Evolutionary conservation across 2,888 invertebrate species (phyloP).

Genomic region (Theodoxus fluviatilis): DNA sequence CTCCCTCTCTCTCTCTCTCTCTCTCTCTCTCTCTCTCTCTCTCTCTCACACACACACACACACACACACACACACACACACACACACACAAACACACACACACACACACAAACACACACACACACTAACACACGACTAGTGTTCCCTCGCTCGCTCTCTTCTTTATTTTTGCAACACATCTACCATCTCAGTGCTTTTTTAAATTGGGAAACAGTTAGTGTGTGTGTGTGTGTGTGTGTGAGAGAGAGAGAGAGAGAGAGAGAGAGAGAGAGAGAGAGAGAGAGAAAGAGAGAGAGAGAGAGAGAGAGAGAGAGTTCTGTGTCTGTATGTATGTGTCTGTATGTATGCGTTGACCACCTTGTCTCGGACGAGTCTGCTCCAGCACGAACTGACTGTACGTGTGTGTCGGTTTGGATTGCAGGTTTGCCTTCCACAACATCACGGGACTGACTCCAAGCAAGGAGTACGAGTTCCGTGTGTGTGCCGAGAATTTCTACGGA

Average conservation of each 20-base stretch:
- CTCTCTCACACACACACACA: too few species aligned
- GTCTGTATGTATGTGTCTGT: neutral
- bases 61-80: too few species aligned
- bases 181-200: too few species aligned
- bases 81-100: too few species aligned
- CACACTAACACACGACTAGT: too few species aligned
- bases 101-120: too few species aligned
- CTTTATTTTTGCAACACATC: too few species aligned
- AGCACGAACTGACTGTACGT: neutral
- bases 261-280: slow-evolving; percentile 4
- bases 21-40: too few species aligned
- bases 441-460: slow-evolving; percentile 88
- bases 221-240: neutral
- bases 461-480: slow-evolving; percentile 95
- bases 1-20: too few species aligned
- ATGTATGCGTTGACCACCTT: neutral
- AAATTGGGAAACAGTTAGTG: too few species aligned
- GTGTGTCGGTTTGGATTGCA: slow-evolving; percentile 49
- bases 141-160: too few species aligned
- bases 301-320: neutral
- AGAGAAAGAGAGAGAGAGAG: slow-evolving; percentile 11
- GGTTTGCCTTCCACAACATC: slow-evolving; percentile 90
- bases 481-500: slow-evolving; percentile 98
- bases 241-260: neutral
- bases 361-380: neutral